A percentile compares a stretch with the other conserved stretches of the same genome.
phyloP scores from a whole-genome alignment of 2,888 invertebrate species.

The Coelopa pilipes region DNA sequence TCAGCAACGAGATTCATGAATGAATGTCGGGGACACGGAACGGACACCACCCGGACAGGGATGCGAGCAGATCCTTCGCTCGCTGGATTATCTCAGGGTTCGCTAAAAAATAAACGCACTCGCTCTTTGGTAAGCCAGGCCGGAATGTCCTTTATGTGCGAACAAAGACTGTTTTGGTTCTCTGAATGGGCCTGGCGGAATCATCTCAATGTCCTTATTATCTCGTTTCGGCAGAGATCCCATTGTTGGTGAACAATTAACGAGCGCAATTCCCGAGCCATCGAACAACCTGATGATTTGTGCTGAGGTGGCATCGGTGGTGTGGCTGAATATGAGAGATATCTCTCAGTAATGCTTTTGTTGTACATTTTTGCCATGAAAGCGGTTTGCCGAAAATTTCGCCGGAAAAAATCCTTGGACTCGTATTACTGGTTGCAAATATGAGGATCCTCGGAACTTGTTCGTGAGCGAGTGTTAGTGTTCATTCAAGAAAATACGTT shows the following conservation, averaged over 20 bases:
- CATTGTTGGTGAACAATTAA: conserved; percentile 28
- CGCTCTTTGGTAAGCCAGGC: conserved; percentile 21
- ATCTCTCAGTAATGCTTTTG: background rate
- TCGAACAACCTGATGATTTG: background rate
- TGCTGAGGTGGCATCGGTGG: background rate
- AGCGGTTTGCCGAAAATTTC: conserved; percentile 34
- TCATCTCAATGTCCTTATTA: conserved; percentile 20
- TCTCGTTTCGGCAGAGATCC: conserved; percentile 28
- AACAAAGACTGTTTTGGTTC: conserved; percentile 31
- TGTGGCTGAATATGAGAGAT: background rate
- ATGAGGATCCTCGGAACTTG: background rate
- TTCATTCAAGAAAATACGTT: conserved; percentile 3
- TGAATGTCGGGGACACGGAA: conserved; percentile 2
- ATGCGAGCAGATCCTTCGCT: background rate
- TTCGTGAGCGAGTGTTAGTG: background rate
- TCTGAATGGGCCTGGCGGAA: conserved; percentile 27
- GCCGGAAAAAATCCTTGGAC: conserved; percentile 31
- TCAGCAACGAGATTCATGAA: conserved; percentile 24
- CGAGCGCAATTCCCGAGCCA: conserved; percentile 2
- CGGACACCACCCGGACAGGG: background rate
- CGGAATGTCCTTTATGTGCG: conserved; percentile 29
- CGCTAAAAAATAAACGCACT: conserved; percentile 7
- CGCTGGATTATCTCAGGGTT: conserved; percentile 25
- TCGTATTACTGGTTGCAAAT: conserved; percentile 27
- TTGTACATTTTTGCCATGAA: conserved; percentile 14